Evolutionary conservation across 30 jellyfish, hydroid and myxozoan species (phyloP).

Genomic region (Pseudorhiza aurosa): DNA sequence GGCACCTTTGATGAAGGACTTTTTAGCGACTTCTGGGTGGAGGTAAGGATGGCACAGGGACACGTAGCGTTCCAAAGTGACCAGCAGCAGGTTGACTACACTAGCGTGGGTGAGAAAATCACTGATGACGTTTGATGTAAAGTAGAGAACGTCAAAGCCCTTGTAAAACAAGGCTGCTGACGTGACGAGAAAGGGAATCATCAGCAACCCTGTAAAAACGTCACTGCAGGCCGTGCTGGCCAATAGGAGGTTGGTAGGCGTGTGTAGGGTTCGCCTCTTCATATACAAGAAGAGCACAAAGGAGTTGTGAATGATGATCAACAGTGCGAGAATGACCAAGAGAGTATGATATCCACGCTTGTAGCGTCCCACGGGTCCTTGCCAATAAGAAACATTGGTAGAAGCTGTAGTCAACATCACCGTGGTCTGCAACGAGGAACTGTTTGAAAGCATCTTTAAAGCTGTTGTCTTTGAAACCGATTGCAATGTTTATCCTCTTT

Average conservation of each 20-base stretch:
- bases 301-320: conserved; percentile 24
- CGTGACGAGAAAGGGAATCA: conserved; percentile 17
- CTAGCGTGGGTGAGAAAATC: conserved; percentile 18
- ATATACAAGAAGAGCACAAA: conserved; percentile 27
- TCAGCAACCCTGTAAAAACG: conserved; percentile 17
- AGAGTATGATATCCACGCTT: conserved; percentile 21
- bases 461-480: not conserved
- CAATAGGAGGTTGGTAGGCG: conserved; percentile 12
- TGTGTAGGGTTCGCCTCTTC: conserved; percentile 4
- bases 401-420: not conserved
- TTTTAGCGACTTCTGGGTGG: conserved; percentile 12
- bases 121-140: conserved; percentile 23
- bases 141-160: conserved; percentile 23
- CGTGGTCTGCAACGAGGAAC: not conserved
- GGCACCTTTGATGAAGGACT: conserved; percentile 4
- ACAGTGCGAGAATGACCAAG: conserved; percentile 13
- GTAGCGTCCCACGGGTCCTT: not conserved
- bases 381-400: not conserved
- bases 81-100: conserved; percentile 32
- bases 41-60: conserved; percentile 39
- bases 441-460: not conserved
- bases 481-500: too few relatives aligned
- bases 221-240: conserved; percentile 45
- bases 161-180: conserved; percentile 26
- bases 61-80: conserved; percentile 28